Evolutionary conservation across 1,140 invertebrate genomes (phyloP).

Genomic region (Drosophila ercepeae): DNA sequence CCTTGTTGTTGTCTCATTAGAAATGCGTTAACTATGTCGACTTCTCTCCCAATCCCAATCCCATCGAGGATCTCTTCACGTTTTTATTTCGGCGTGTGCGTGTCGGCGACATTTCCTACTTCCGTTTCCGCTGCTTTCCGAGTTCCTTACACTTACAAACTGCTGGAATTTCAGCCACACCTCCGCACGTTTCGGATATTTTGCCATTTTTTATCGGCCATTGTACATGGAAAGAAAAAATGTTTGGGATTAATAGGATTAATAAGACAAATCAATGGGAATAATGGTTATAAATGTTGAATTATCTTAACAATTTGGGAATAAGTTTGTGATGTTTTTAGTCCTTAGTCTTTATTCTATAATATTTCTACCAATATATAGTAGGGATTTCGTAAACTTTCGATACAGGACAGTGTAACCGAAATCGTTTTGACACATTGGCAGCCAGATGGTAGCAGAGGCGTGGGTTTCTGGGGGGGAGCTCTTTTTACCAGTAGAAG

Average conservation of each 20-base stretch:
- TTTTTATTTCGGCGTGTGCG: constrained; percentile 29
- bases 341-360: neutral
- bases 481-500: neutral
- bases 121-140: constrained; percentile 41
- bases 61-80: neutral
- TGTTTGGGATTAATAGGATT: neutral
- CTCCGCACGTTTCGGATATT: neutral
- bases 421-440: constrained; percentile 73
- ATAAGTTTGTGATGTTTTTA: neutral
- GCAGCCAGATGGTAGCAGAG: constrained; percentile 15
- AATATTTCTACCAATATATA: neutral
- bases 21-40: constrained; percentile 66
- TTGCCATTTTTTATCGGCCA: neutral
- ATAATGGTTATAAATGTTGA: no score
- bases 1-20: constrained; percentile 57
- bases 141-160: constrained; percentile 21
- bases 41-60: neutral
- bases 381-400: constrained; percentile 30
- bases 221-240: neutral
- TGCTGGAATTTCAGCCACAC: constrained; percentile 25
- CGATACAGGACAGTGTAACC: constrained; percentile 46
- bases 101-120: constrained; percentile 58
- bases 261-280: no score
- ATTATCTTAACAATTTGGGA: no score
- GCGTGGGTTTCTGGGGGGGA: no score